Evolutionary conservation across 2,888 invertebrate species (phyloP), one percentile per base, ranked within the genome.

Genomic region (Cheilosia vulpina): DNA sequence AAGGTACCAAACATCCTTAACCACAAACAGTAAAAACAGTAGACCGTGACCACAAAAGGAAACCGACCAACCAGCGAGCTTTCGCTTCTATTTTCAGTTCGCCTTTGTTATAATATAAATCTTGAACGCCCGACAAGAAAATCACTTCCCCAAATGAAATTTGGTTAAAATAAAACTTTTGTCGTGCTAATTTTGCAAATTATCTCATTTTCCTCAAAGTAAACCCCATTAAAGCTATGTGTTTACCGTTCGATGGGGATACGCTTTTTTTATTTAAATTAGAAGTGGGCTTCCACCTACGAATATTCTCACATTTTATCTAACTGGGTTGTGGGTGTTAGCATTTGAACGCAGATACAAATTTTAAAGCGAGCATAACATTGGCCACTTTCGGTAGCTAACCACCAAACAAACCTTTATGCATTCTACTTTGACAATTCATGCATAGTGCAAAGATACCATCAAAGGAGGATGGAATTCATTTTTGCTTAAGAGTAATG

Each of bases 91-190:
- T 60, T 52, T 76, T 60, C 27, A 19, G 58, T 60, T 21, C 17
- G 52, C 31, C 17, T 53, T 52, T 50, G 15, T 41, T 27, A 5
- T 27, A 27, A 27, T 66, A 21, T n/a, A 53, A 66, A 43, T 43
- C 34, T 43, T 15, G 9, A 45, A 43, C 47, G 47, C 15, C 31
- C 15, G 17, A 24, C 43, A 43, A 34, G 58, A 52, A 75, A 75
- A 58, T 75, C 65, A 66, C 65, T 75, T 58, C 57, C 50, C 50
- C 52, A 60, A 68, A 60, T 68, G 66, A 68, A 76, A 76, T 76
- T 68, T 76, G 52, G 31, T 58, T 76, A 52, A 68, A 76, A 68
- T 76, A 43, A 68, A 68, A 60, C 68, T 76, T 68, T 68, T 53
- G 76, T 60, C 52, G 19, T 19, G 31, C 52, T 68, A 76, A 76